phyloP scores from a whole-genome alignment of 2,888 invertebrate genomes.

The Kryphioiulus occultus region DNA sequence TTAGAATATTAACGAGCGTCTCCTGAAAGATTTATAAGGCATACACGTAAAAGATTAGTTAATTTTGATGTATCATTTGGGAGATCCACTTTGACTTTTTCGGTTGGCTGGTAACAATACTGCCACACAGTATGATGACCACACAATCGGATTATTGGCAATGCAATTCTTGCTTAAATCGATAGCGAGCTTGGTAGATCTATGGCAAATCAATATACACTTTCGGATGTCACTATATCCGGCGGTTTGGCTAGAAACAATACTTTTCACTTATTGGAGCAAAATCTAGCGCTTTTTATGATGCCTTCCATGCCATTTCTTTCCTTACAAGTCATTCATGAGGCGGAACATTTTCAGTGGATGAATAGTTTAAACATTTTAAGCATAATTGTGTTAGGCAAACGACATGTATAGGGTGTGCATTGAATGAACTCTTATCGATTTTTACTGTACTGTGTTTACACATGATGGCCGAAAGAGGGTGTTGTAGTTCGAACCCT shows the following conservation, averaged over 20 bases:
- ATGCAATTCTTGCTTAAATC: neutral
- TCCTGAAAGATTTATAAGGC: no score
- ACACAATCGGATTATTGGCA: neutral
- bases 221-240: neutral
- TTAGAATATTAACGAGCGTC: no score
- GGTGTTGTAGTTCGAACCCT: no score
- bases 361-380: neutral
- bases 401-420: neutral
- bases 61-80: no score
- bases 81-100: no score
- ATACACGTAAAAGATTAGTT: no score
- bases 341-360: neutral
- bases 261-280: neutral
- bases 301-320: neutral
- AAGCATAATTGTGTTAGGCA: neutral
- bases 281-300: neutral
- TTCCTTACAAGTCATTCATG: neutral
- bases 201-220: slow-evolving; percentile 8
- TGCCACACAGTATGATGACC: neutral
- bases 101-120: no score
- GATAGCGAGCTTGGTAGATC: neutral
- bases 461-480: no score
- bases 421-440: neutral
- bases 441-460: neutral
- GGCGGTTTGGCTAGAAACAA: neutral